Conservation (phyloP, 2,797 vertebrate genomes). For the Fringilla coelebs region DNA sequence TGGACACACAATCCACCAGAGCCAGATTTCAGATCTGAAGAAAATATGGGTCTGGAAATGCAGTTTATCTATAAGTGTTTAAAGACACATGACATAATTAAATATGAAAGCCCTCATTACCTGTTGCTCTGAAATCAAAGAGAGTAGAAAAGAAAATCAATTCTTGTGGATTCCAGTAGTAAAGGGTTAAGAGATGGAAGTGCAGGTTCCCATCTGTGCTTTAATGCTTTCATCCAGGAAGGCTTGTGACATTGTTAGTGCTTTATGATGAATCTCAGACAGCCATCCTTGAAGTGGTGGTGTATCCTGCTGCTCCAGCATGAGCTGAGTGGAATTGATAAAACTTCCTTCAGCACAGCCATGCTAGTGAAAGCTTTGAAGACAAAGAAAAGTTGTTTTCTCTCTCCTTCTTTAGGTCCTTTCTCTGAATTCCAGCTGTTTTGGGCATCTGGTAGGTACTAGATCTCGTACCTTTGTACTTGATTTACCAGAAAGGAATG, state of each 20-base stretch:
- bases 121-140: neutral
- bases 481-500: neutral
- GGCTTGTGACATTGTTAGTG: neutral
- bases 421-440: neutral
- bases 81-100: neutral
- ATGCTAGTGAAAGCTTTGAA: neutral
- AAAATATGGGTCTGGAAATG: neutral
- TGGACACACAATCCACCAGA: neutral
- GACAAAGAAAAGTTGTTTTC: neutral
- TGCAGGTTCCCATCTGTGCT: neutral
- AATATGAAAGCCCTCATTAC: neutral
- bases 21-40: neutral
- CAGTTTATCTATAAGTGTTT: neutral
- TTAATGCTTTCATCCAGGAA: neutral
- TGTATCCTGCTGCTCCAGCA: neutral
- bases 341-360: neutral
- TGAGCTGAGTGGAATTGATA: neutral
- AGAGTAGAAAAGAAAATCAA: neutral
- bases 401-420: neutral
- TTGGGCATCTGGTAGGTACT: neutral
- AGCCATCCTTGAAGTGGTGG: neutral
- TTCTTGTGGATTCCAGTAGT: neutral
- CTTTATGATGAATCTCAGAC: neutral
- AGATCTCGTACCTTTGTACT: neutral
- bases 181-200: neutral